These are phyloP conservation scores for Electrona antarctica DNA, from an alignment of 2,113 vertebrate species.

Conservation along the genomic window DNA sequence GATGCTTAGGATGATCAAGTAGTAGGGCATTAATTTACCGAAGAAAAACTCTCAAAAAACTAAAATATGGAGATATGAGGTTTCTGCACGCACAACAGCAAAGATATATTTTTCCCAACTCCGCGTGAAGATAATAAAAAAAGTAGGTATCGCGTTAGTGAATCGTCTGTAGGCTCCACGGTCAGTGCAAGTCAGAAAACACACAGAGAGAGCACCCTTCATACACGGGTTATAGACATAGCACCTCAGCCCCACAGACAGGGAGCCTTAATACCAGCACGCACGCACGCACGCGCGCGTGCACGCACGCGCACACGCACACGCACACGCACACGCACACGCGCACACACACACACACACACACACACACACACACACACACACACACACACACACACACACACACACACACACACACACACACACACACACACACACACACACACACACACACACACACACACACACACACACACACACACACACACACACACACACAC, in stretches of 20 bases:
- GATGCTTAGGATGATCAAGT: too few relatives aligned
- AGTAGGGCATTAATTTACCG: too few relatives aligned
- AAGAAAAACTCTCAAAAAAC: too few relatives aligned
- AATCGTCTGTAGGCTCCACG: conserved; percentile 8
- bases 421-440: conserved; percentile 15
- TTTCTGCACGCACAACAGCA: too few relatives aligned
- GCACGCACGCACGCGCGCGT: background rate
- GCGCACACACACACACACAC: conserved; percentile 8
- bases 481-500: conserved; percentile 15
- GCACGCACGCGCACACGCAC: too few relatives aligned
- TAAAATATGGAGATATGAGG: too few relatives aligned
- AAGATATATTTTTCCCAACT: conserved; percentile 1
- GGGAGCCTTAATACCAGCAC: background rate
- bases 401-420: conserved; percentile 16
- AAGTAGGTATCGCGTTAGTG: conserved; percentile 9
- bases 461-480: conserved; percentile 9
- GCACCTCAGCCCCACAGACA: conserved; percentile 26
- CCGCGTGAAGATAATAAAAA: conserved; percentile 37
- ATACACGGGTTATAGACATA: conserved; percentile 31
- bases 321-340: conserved; percentile 18
- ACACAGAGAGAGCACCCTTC: conserved; percentile 31
- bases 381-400: conserved; percentile 17
- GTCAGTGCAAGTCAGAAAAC: conserved; percentile 33
- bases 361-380: conserved; percentile 5
- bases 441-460: conserved; percentile 13